Evolutionary conservation across 2,797 vertebrate species (phyloP).

Genomic region (Heterohyrax brucei): DNA sequence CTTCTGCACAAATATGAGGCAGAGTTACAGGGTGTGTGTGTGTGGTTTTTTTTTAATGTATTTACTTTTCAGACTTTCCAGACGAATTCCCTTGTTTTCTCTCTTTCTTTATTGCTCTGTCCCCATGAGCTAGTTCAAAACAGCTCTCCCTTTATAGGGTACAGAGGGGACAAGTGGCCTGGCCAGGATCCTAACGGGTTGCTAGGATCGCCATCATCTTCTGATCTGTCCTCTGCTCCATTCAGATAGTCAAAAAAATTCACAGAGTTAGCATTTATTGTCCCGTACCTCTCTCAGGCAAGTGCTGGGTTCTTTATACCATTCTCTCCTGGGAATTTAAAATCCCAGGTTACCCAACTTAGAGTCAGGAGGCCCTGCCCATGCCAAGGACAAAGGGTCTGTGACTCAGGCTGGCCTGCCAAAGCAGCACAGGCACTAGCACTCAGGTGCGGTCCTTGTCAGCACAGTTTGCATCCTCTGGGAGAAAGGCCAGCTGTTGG

Average conservation of each 20-base stretch:
- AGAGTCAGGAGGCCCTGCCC: not conserved
- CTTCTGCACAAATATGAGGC: not conserved
- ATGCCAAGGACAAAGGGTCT: not conserved
- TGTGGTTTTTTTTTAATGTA: not conserved
- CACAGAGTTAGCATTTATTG: not conserved
- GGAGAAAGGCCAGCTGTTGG: not conserved
- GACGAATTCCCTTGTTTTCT: conserved; percentile 2
- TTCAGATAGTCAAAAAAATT: not conserved
- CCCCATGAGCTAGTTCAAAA: not conserved
- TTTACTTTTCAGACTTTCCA: not conserved
- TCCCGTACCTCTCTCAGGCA: not conserved
- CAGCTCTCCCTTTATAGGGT: not conserved
- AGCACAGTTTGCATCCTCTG: not conserved
- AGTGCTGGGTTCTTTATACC: not conserved
- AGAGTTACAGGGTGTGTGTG: not conserved
- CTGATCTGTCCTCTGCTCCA: not conserved
- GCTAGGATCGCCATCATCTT: not conserved
- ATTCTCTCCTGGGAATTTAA: not conserved
- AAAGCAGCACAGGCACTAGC: not conserved
- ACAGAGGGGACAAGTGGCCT: not conserved
- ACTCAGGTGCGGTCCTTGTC: not conserved
- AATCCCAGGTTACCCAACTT: not conserved
- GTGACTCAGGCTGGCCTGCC: not conserved
- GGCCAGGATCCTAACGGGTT: not conserved
- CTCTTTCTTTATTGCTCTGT: not conserved